Evolutionary conservation across 2,888 invertebrate genomes (phyloP).

Genomic region (Eupithecia pulchellata): DNA sequence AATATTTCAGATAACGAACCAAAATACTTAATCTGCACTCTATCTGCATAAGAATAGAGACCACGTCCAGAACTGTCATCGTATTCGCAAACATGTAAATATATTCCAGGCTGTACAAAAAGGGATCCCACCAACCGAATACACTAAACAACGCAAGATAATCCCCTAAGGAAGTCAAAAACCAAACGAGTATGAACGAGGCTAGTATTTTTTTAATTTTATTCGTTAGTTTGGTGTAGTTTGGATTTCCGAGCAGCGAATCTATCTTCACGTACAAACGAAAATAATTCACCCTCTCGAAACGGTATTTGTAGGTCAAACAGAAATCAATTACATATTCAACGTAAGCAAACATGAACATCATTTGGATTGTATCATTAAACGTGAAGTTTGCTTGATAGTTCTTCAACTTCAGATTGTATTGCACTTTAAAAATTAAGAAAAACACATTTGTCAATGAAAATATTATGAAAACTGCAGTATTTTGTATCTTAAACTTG

Average conservation of each 20-base stretch:
- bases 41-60: slow-evolving; percentile 47
- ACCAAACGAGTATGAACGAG: slow-evolving; percentile 19
- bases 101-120: slow-evolving; percentile 43
- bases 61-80: slow-evolving; percentile 41
- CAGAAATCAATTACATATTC: slow-evolving; percentile 15
- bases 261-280: slow-evolving; percentile 46
- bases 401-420: not conserved
- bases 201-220: slow-evolving; percentile 24
- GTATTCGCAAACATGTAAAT: slow-evolving; percentile 46
- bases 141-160: slow-evolving; percentile 32
- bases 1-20: slow-evolving; percentile 27
- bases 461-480: not conserved
- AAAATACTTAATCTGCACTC: slow-evolving; percentile 43
- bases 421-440: slow-evolving; percentile 4
- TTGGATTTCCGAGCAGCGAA: slow-evolving; percentile 38
- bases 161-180: slow-evolving; percentile 29
- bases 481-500: not conserved
- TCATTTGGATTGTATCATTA: slow-evolving; percentile 27
- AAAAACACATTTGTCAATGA: slow-evolving; percentile 7
- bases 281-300: slow-evolving; percentile 6
- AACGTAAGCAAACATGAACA: slow-evolving; percentile 10
- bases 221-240: slow-evolving; percentile 43
- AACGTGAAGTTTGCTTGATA: slow-evolving; percentile 35
- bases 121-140: slow-evolving; percentile 22
- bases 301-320: slow-evolving; percentile 1